Base-by-base conservation (phyloP, 2,113 vertebrate species). In the Chauna torquata region DNA sequence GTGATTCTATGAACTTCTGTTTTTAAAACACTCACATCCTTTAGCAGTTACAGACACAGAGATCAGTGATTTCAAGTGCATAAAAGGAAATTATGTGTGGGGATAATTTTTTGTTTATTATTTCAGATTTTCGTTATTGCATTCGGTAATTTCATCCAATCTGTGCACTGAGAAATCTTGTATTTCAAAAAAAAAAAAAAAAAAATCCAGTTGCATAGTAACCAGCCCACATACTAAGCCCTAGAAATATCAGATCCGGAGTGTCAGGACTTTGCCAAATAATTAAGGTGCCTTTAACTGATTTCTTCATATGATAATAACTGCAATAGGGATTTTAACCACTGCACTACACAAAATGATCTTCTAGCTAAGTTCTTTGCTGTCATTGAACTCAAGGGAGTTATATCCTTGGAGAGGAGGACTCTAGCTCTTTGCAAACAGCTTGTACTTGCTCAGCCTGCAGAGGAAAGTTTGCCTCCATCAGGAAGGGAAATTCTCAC, bases 171-270 rank as follows among this genome's bases (percentile, higher is more conserved):
- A 95, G 47, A 88, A 82, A 64, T 45, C 27, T 57, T 78, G 4
- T 72, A 16, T 92, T 96, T 95, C 78, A 62, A 94, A 96, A 94
- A 80, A 45, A 95, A 94, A 45, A 95, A 94, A 74, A 52, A 91
- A 85, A 89, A 94, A 75, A 45, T 82, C n/a, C 62, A 64, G 91
- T 95, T 96, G 62, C 94, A 36, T 91, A 58, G 89, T 92, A 95
- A 96, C 81, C 58, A 87, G 54, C 74, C 45, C 70, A 89, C 70
- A 55, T 90, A 74, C 36, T 86, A 87, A 91, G 57, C 45, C 34
- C n/a, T 79, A 61, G 83, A 92, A 92, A 72, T 82, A 92, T 58
- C 74, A 90, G 62, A 87, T 91, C 54, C 62, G 95, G 81, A 94
- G 86, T 40, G 15, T 92, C 36, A 88, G 58, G 49, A 83, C 65